Evolutionary conservation across 2,113 vertebrate species (phyloP), one percentile per base, ranked within the genome.

Genomic region (Camelus bactrianus): DNA sequence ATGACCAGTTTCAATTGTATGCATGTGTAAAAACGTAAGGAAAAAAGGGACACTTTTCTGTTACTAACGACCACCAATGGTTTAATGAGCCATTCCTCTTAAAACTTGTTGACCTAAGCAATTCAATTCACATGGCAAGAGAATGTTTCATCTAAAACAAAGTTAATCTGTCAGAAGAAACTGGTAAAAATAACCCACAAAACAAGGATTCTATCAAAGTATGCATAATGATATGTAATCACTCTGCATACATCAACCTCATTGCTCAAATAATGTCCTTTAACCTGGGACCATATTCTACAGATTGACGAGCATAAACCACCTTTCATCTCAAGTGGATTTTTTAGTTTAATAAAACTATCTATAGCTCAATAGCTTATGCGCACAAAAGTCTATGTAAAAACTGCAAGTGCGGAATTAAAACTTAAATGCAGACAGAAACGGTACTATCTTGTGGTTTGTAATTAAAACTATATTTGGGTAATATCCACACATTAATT

Each of bases 271-370:
- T 69, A 89, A 81, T n/a, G 35, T 89, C 72, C 62, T 93, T 96
- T 95, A 88, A 89, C 75, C 75, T 46, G 42, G 56, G 60, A 30
- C 24, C 79, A 92, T 94, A 80, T 86, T 93, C 67, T 75, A 79
- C 42, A 94, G n/a, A 79, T 28, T 90, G 35, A 94, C 86, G 60
- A 91, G 16, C 58, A 88, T 77, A 93, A 93, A 67, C n/a, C 60
- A 93, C 72, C 56, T 92, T 90, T 82, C 67, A 96, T 60, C 46
- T 86, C 82, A 85, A 75, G 81, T 16, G 70, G 42, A 93, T 87
- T 32, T 94, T 92, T 48, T 93, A 96, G 69, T 46, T 81, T 94
- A 92, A 77, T 83, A 88, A 89, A 94, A 91, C n/a, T 91, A 81
- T 3, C 73, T 92, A 60, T 5, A 70, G 30, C 13, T 91, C 64